Base-by-base conservation (phyloP, 2,113 vertebrate species). In the Petrocephalus zakoni region DNA sequence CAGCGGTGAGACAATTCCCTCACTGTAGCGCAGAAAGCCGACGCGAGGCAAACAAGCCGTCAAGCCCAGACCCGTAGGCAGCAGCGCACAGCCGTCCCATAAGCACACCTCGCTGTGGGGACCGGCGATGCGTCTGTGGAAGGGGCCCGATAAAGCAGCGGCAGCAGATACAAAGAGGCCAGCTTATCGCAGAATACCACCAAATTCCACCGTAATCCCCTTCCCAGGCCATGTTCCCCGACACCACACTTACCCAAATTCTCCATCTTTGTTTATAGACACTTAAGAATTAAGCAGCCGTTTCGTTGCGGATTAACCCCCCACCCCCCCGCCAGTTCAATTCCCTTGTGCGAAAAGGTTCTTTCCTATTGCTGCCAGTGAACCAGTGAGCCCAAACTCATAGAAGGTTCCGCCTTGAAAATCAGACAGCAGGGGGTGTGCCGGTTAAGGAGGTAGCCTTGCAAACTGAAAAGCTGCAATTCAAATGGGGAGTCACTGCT, bases 141-240 rank as follows among this genome's bases (percentile, higher is more conserved):
- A 53, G 34, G 7, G 46, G 22, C 21, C 46, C 22, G 55, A 46
- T 58, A 83, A 47, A 19, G 11, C 78, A 21, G 53, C 2, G n/a
- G 53, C 53, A 82, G 21, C 34, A 83, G 9, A 58, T 56, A n/a
- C 9, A 29, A 82, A 88, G 29, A 29, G 22, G 53, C 72, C 49
- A 61, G 37, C 87, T 83, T 46, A 84, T 53, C 87, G 22, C 75
- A 4, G 47, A 82, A 58, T 56, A 88, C 46, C 68, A 51, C 34
- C 29, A 78, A 82, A 88, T 37, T 47, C 29, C 55, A 58, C 86
- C 86, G 29, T 87, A 87, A 87, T 87, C 86, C 53, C 37, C 21
- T 29, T 47, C 86, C 86, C 42, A 52, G 34, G 51, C 52, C 51
- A 55, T 1, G 17, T n/a, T 55, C 25, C n/a, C 52, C 34, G 51